Evolutionary conservation across 2,113 vertebrate genomes (phyloP), one percentile per base, ranked within the genome.

Genomic region (Tachysurus fulvidraco): DNA sequence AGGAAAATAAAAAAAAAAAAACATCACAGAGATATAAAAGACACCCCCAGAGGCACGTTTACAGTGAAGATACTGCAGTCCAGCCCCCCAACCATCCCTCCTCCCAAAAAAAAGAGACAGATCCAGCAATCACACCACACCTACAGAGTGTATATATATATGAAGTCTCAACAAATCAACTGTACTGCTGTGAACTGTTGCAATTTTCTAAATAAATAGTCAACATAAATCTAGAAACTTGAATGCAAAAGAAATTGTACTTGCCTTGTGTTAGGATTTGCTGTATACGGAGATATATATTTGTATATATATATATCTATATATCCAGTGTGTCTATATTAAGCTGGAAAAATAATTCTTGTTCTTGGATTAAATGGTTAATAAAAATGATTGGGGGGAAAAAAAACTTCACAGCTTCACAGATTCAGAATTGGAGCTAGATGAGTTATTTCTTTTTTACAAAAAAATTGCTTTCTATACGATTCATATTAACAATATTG

Each of bases 401-500:
- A 55, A 78, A 55, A 30, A 80, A 59, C 44, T 76, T 76, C 73
- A 13, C 46, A 36, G 21, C 85, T 86, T 86, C 25, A 54, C 25
- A 81, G 55, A 12, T 21, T 79, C n/a, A 79, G 16, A 86, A 25
- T 41, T 69, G 4, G 25, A 3, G 28, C 54, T 36, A 36, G 36
- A 36, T 36, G 36, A 36, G 2, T 36, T 36, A 36, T 36, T 73
- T 3, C 41, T 8, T 9, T 2, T 7, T 3, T 21, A 13, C 1
- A 60, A 28, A 54, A 57, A 23, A 80, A 90, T 83, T 84, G 84
- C 87, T 88, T 62, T 64, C 85, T 67, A 46, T 88, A 86, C 76
- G 73, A 81, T 79, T 54, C 64, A 80, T 88, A 86, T 84, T 36
- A 30, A 59, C 60, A 60, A 41, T 59, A 74, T 41, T 86, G 55